A percentile compares a stretch with the other conserved stretches of the same genome.
Evolutionary conservation across 2,797 vertebrate species (phyloP).

Genomic region (Cygnus olor): DNA sequence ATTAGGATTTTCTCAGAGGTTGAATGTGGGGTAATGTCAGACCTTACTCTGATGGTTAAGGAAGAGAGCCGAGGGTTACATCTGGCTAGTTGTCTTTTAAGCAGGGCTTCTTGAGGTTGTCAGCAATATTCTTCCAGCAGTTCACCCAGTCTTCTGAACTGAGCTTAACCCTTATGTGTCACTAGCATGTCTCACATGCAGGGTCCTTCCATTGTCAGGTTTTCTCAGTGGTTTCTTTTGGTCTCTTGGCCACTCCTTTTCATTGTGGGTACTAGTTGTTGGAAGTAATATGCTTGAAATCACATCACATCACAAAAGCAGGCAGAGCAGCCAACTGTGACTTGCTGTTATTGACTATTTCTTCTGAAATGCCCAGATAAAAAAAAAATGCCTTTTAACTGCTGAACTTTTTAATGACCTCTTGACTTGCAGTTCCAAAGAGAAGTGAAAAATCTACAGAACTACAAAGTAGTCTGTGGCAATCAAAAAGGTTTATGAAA

Average conservation of each 20-base stretch:
- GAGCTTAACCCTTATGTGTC: background rate
- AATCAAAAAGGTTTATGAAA: background rate
- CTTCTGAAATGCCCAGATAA: background rate
- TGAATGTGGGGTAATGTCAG: background rate
- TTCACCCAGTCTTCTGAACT: background rate
- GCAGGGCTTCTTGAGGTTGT: background rate
- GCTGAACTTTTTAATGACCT: background rate
- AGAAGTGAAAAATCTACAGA: background rate
- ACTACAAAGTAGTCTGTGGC: background rate
- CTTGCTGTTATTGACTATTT: background rate
- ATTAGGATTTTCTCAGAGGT: background rate
- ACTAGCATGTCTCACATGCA: background rate
- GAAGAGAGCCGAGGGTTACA: background rate
- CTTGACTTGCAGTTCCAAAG: background rate
- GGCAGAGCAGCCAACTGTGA: background rate
- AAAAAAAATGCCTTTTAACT: background rate
- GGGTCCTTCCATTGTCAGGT: background rate
- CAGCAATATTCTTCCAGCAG: background rate
- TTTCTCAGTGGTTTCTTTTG: background rate
- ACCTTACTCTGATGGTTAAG: background rate
- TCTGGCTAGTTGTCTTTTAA: background rate
- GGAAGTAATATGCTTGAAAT: background rate
- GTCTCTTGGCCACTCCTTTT: background rate
- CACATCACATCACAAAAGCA: background rate
- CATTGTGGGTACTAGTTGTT: background rate